These are phyloP conservation scores for Junonia oenone DNA, from an alignment of 2,888 invertebrate genomes.

Conservation along the genomic window DNA sequence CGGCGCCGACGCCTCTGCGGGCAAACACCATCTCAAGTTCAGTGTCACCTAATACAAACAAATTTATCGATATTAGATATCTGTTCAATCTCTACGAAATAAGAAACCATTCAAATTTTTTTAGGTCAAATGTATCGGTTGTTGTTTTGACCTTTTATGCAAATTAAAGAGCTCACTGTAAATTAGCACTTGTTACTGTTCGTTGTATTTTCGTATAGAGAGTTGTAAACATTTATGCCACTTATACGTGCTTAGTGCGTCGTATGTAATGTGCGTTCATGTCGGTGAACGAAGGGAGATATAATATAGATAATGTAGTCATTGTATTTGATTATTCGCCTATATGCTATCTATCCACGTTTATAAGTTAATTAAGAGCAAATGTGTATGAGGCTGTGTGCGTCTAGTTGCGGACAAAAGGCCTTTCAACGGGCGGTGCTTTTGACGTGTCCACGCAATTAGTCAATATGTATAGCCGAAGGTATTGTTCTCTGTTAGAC, in stretches of 20 bases:
- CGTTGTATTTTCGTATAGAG: constrained; percentile 17
- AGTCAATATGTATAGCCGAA: constrained; percentile 16
- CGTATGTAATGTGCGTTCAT: background rate
- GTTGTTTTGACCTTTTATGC: constrained; percentile 19
- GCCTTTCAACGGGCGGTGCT: constrained; percentile 58
- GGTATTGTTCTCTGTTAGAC: constrained; percentile 5
- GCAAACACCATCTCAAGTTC: constrained; percentile 58
- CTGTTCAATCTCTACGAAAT: background rate
- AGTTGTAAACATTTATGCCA: background rate
- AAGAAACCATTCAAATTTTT: constrained; percentile 10
- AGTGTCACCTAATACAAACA: constrained; percentile 50
- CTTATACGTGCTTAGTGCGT: background rate
- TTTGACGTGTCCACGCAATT: constrained; percentile 44
- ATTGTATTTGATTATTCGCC: constrained; percentile 40
- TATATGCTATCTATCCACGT: constrained; percentile 43
- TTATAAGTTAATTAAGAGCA: constrained; percentile 64
- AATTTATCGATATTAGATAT: constrained; percentile 3
- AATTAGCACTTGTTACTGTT: constrained; percentile 23
- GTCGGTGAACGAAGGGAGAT: background rate
- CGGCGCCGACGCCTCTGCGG: constrained; percentile 37
- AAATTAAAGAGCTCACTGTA: constrained; percentile 16
- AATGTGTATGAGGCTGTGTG: constrained; percentile 43
- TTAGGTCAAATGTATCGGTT: constrained; percentile 7
- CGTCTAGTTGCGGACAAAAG: constrained; percentile 52
- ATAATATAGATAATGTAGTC: constrained; percentile 28